Evolutionary conservation across 2,888 invertebrate genomes (phyloP).

Genomic region (Leptogaster cylindrica): DNA sequence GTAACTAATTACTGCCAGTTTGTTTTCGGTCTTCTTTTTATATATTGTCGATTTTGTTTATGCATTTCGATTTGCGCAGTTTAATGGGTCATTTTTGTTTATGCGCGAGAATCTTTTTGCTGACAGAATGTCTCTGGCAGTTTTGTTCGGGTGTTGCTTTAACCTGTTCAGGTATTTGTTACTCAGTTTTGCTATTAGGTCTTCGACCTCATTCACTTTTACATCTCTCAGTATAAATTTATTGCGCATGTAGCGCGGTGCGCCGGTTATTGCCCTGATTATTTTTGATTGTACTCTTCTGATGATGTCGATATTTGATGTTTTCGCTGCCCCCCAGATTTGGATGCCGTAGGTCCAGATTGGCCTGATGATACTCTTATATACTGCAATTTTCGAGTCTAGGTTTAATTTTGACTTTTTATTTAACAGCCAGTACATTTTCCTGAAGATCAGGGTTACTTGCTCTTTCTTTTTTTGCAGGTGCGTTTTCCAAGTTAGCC

Average conservation of each 20-base stretch:
- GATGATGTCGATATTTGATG: neutral
- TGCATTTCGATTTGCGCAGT: neutral
- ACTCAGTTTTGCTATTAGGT: neutral
- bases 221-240: neutral
- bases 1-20: neutral
- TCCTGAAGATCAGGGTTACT: neutral
- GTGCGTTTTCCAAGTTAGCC: slow-evolving; percentile 6
- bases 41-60: neutral
- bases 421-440: neutral
- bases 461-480: neutral
- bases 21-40: neutral
- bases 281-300: slow-evolving; percentile 1
- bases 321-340: neutral
- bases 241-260: neutral
- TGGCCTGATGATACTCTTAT: neutral
- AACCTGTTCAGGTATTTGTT: neutral
- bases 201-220: neutral
- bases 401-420: slow-evolving; percentile 2
- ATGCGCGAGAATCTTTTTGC: neutral
- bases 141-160: neutral
- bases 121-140: neutral
- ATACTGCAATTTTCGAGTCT: neutral
- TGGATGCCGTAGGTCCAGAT: slow-evolving; percentile 9
- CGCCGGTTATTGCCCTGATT: neutral
- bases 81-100: neutral